A percentile compares a stretch with the other conserved stretches of the same genome.
phyloP scores from a whole-genome alignment of 2,888 invertebrate species.

The Xylocampa areola region DNA sequence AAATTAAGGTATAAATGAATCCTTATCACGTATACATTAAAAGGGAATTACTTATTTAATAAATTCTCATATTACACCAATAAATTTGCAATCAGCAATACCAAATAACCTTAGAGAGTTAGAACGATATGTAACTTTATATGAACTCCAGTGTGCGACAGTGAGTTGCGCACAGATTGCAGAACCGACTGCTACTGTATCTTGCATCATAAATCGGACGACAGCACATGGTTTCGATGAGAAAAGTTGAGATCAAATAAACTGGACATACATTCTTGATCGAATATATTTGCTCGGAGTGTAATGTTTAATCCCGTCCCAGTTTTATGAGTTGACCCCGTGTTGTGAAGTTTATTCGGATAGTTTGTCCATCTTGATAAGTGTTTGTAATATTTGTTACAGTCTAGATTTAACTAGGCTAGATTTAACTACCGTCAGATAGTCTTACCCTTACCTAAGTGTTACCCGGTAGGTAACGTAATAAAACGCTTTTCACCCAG shows the following conservation, averaged over 20 bases:
- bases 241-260: slow-evolving; percentile 54
- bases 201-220: slow-evolving; percentile 60
- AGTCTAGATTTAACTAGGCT: no score
- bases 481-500: no score
- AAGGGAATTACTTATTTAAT: background rate
- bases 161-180: slow-evolving; percentile 49
- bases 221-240: slow-evolving; percentile 57
- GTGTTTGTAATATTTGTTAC: no score
- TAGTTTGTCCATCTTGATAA: slow-evolving; percentile 3
- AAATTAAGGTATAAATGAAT: no score
- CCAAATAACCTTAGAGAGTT: slow-evolving; percentile 16
- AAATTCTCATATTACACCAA: background rate
- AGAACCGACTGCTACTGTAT: slow-evolving; percentile 51
- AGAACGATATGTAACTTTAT: slow-evolving; percentile 25
- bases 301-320: slow-evolving; percentile 25
- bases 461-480: no score
- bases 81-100: slow-evolving; percentile 32
- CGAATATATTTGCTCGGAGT: slow-evolving; percentile 13
- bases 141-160: slow-evolving; percentile 27
- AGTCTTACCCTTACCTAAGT: no score
- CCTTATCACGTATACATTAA: no score
- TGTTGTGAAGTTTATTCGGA: slow-evolving; percentile 3
- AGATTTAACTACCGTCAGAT: no score
- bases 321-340: slow-evolving; percentile 11
- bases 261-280: slow-evolving; percentile 41